These are phyloP conservation scores for Eumacrocentrus americanus DNA, from an alignment of 2,888 invertebrate species.

Conservation along the genomic window DNA sequence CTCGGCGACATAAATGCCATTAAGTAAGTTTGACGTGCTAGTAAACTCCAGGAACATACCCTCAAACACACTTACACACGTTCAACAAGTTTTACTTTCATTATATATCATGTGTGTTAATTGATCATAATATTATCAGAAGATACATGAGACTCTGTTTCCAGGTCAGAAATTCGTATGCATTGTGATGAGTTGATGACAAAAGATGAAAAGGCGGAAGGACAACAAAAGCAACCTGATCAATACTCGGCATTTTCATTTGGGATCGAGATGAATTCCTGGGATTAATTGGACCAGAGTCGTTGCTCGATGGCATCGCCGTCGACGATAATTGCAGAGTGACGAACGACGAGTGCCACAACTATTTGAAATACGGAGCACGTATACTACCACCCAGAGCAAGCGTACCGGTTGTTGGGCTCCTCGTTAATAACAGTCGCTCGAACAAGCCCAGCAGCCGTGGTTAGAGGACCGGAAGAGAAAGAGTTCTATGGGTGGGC, in stretches of 20 bases:
- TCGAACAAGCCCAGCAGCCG: constrained; percentile 33
- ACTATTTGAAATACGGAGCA: constrained; percentile 47
- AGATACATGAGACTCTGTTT: no score
- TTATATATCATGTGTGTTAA: not conserved
- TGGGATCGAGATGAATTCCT: constrained; percentile 18
- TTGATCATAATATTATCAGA: no score
- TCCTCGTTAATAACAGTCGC: constrained; percentile 50
- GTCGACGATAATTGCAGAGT: constrained; percentile 45
- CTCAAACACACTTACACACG: no score
- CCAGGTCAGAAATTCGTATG: not conserved
- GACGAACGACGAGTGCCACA: constrained; percentile 44
- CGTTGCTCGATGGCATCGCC: constrained; percentile 25
- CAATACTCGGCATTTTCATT: constrained; percentile 12
- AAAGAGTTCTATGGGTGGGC: no score
- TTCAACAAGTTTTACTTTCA: not conserved
- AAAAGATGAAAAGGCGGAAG: not conserved
- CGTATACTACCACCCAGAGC: constrained; percentile 35
- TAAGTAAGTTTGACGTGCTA: constrained; percentile 14
- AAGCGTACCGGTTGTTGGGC: constrained; percentile 42
- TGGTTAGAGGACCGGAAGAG: constrained; percentile 25
- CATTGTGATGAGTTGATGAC: not conserved
- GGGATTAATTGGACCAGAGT: constrained; percentile 24
- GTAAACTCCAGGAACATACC: constrained; percentile 3
- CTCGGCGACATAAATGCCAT: not conserved
- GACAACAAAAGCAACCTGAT: not conserved